Base-by-base conservation (phyloP, 2,888 invertebrate genomes). In the Caenorhabditis wallacei region DNA sequence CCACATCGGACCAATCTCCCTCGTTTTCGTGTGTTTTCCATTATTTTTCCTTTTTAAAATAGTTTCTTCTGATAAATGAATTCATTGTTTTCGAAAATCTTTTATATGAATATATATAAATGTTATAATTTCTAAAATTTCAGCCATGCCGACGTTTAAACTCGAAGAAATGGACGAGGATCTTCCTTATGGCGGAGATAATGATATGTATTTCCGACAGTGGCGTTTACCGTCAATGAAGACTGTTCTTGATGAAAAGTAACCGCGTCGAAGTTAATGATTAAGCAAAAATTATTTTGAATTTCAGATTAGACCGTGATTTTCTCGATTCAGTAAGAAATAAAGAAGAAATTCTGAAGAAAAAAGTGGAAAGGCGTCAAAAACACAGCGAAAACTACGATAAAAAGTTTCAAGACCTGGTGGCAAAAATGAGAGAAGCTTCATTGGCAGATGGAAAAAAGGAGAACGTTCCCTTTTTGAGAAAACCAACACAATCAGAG, bases 91-190 rank as follows among this genome's bases (percentile, higher is more conserved):
- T 4, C 18, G 2, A 18, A 18, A 46, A n/a, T 46, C 2, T 43
- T 20, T 61, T 53, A 24, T 37, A 35, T 10, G 16, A 40, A 40
- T 2, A 10, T 13, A 40, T 40, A 13, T 13, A 13, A 40, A 13
- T 13, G 10, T 11, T 2, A 40, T 2, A 2, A 8, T 16, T 10
- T 8, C 7, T 13, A 4, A 40, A 2, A 18, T 53, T 24, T 16
- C 37, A 20, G 56, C 18, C 18, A 80, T 81, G 80, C 80, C 80
- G 48, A 81, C 80, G 40, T 81, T 81, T 30, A 75, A 74, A 26
- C 43, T 80, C 1, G 61, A 68, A 56, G 80, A 80, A 10, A 63
- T 74, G 43, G 80, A 80, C 22, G 59, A 54, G 1, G 22, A 37
- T 16, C 2, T 22, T 0, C 54, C 56, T 7, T 80, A 68, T 35